These are phyloP conservation scores for Tupiocoris notatus DNA, from an alignment of 2,888 invertebrate genomes.

Conservation along the genomic window DNA sequence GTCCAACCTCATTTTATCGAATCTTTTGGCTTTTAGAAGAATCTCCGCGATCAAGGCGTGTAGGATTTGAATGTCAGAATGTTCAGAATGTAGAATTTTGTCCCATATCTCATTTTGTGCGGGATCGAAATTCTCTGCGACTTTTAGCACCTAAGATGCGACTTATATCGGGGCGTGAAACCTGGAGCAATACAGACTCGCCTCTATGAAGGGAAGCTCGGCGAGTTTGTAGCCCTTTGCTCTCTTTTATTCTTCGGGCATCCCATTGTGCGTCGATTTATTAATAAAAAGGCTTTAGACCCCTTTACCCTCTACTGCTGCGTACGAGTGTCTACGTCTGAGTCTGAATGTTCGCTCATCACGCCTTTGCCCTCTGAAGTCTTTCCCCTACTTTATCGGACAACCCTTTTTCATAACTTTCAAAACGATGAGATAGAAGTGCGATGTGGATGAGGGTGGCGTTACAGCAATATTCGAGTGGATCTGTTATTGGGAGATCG, in stretches of 20 bases:
- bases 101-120: too few relatives aligned
- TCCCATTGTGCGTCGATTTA: constrained; percentile 35
- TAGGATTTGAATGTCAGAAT: too few relatives aligned
- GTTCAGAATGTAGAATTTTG: too few relatives aligned
- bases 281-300: constrained; percentile 34
- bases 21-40: too few relatives aligned
- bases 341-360: background rate
- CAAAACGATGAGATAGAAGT: background rate
- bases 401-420: constrained; percentile 12
- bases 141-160: background rate
- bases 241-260: background rate
- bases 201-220: background rate
- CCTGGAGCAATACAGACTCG: background rate
- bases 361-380: constrained; percentile 8
- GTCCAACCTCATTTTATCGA: too few relatives aligned
- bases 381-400: constrained; percentile 1
- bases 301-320: constrained; percentile 6
- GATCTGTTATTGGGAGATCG: constrained; percentile 31
- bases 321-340: background rate
- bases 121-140: too few relatives aligned
- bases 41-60: too few relatives aligned
- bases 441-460: background rate
- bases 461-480: constrained; percentile 14
- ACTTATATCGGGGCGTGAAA: background rate
- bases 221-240: background rate